Base-by-base conservation (phyloP, 2,797 vertebrate species). In the Clarias fuscus region DNA sequence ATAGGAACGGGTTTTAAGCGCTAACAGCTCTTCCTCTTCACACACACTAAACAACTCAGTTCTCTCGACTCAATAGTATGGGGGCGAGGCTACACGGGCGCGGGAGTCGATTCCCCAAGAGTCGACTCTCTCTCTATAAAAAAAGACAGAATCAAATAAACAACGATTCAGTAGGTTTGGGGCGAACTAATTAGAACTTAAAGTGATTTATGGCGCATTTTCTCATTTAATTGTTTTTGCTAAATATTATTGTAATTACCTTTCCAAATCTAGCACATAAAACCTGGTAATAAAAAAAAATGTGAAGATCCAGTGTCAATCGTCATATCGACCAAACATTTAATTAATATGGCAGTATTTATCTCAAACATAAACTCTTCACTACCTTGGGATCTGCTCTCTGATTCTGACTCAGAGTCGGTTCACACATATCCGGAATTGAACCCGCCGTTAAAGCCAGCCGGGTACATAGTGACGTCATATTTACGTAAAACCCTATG, bases 1-100 rank as follows among this genome's bases (percentile, higher is more conserved):
- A 95, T 93, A 92, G 93, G 93, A 92, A 91, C 92, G 89, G 91
- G 10, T 24, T 76, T 62, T 92, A 89, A 91, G 40, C 90, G 92
- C 92, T 93, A 90, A 91, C 88, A 93, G 92, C 88, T 94, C 90
- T 93, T 93, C 94, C 94, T 95, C 94, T 92, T 93, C 93, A 93
- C 92, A 88, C 86, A 87, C 79, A 81, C 33, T 93, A 89, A 93
- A 93, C 93, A 92, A 92, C 76, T 92, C 90, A 91, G 85, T 81
- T 86, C 84, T 88, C 90, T 93, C 81, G 82, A 30, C 62, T 77
- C 58, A n/a, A 27, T 30, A 82, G 80, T 30, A 82, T 82, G 78
- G 80, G 80, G 80, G 80, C 80, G 80, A 30, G 64, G 62, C 79
- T 18, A 84, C 61, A 1, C 7, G 8, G 7, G 27, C 61, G 22